phyloP scores from a whole-genome alignment of 2,888 invertebrate genomes.

The Lithophane semibrunnea region DNA sequence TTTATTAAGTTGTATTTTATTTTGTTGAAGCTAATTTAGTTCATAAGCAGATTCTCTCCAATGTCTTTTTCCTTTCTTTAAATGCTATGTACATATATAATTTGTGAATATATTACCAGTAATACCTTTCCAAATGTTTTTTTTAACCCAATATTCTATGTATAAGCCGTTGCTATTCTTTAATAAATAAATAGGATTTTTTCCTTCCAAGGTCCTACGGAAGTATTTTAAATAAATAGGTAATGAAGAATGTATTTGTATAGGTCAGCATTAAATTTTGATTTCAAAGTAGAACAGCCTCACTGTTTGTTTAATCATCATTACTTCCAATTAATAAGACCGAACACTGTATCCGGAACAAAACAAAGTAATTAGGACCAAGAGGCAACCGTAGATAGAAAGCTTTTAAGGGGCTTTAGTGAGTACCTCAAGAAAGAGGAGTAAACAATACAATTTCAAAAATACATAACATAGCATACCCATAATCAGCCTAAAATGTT shows the following conservation, averaged over 20 bases:
- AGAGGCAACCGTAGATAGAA: background rate
- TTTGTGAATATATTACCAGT: too few species aligned
- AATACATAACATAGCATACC: background rate
- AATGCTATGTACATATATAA: too few species aligned
- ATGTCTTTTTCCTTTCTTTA: too few species aligned
- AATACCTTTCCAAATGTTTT: too few species aligned
- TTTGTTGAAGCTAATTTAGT: too few species aligned
- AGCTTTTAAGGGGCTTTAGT: background rate
- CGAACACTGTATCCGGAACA: background rate
- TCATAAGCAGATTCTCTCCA: background rate
- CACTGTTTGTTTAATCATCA: conserved; percentile 3
- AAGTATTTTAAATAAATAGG: background rate
- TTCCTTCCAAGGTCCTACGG: background rate
- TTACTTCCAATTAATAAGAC: conserved; percentile 26
- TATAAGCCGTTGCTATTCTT: too few species aligned
- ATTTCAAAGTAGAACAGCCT: background rate
- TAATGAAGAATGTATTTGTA: background rate
- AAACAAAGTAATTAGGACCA: conserved; percentile 12
- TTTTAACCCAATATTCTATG: too few species aligned
- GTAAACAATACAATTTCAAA: background rate
- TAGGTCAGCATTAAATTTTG: background rate
- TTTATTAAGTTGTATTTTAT: too few species aligned
- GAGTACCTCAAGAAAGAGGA: conserved; percentile 1
- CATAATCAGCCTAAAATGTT: background rate
- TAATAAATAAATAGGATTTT: too few species aligned